Base-by-base conservation (phyloP, 1,140 invertebrate genomes). In the Drosophila lini region DNA sequence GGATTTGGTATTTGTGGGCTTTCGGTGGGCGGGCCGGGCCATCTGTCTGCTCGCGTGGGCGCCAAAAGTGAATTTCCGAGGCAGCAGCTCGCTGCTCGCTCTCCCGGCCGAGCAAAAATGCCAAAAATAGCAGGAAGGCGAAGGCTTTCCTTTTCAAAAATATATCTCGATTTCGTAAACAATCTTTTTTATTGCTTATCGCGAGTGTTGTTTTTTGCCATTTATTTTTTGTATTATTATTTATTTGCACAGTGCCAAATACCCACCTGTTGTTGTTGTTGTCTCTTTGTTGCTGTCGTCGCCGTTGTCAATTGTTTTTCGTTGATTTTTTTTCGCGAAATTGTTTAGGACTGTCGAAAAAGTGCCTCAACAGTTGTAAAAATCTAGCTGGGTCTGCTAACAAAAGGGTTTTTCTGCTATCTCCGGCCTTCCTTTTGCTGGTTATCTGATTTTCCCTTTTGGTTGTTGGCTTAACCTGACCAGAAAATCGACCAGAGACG, bases 241-340 rank as follows among this genome's bases (percentile, higher is more conserved):
- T 32, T 11, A 44, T 78, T 42, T 71, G 45, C 44, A 40, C 50
- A 22, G 5, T 62, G 25, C 9, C 15, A 22, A 47, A 61, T 28
- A 76, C 82, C 74, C 81, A 85, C 81, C 81, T 85, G 81, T 85
- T 85, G 81, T 85, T 86, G 47, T 69, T 69, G 32, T 53, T 61
- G 19, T 56, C 28, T 65, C 58, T 50, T 79, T 75, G 70, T 40
- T 68, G 45, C 28, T 70, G 28, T 16, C 10, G 28, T 42, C 16
- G 2, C 61, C 71, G 41, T 55, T 52, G 36, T 64, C 15, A 57
- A 31, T 40, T 16, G 36, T 6, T 13, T 34, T 52, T 13, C 13
- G 3, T 19, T 7, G 0, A n/a, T 60, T 10, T 10, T 25, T 25
- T 34, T 42, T 28, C 19, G 10, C 22, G 19, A 42, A 61, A 25